Base-by-base conservation (phyloP, 1,140 invertebrate genomes). In the Andrena cerasifolii region DNA sequence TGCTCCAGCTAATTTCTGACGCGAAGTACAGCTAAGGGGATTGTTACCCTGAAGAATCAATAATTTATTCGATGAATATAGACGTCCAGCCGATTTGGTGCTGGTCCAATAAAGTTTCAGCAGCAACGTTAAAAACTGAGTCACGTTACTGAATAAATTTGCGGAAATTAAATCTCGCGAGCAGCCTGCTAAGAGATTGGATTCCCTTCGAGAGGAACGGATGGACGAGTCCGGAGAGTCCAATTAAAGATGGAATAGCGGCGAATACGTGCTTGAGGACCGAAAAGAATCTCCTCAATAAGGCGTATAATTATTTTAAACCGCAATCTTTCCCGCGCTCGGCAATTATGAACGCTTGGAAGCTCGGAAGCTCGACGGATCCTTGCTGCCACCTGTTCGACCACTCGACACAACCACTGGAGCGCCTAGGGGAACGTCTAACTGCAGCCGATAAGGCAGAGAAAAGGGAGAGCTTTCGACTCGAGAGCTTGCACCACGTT, bases 71-170 rank as follows among this genome's bases (percentile, higher is more conserved):
- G 7, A 51, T 24, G 18, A 51, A 7, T 24, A 28, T 2, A 24
- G 40, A 6, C 14, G 3, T 21, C 1, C 3, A 56, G 36, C 18
- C 2, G 21, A 0, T 59, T 12, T 40, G 33, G 4, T 16, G 10
- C 1, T 18, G n/a, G 0, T 24, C 33, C 7, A 40, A 4, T n/a
- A 0, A 47, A 28, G 28, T 62, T 12, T 58, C 10, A n/a, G 2
- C 18, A 0, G 0, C 3, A 16, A 36, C 4, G 3, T 63, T 14
- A 33, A 58, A 58, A 76, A 58, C 6, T 28, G 10, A 49, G 73
- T 76, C 63, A 67, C 63, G 73, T 76, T 58, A 76, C 40, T 68
- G 56, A 77, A 51, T 71, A 77, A 61, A 71, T 77, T 71, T 77
- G 40, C 45, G n/a, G 67, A 70, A 71, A 77, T 71, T 31, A 51